Evolutionary conservation across 2,888 invertebrate species (phyloP).

Genomic region (Monochamus alternatus): DNA sequence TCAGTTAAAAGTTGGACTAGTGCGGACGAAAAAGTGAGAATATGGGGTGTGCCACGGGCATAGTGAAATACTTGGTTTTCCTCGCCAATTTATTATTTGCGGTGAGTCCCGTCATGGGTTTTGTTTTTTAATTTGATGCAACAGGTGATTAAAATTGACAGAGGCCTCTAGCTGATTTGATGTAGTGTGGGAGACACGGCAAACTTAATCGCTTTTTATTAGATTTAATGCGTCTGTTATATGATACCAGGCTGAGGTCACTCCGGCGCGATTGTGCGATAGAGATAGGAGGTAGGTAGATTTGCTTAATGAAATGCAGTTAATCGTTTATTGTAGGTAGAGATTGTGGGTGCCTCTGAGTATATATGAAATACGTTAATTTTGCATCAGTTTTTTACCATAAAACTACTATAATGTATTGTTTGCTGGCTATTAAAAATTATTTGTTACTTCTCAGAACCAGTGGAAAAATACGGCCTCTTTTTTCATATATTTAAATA

Average conservation of each 20-base stretch:
- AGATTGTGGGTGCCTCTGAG: too few species aligned
- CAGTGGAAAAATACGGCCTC: too few species aligned
- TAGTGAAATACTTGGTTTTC: constrained; percentile 69
- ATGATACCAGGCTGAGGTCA: neutral
- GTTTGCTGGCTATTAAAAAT: too few species aligned
- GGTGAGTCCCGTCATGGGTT: constrained; percentile 74
- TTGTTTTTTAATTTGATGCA: constrained; percentile 39
- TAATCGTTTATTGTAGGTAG: too few species aligned
- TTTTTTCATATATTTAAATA: too few species aligned
- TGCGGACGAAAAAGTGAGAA: constrained; percentile 37
- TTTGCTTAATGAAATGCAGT: too few species aligned
- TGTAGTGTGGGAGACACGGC: neutral
- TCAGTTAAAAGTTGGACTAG: constrained; percentile 31
- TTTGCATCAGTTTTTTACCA: too few species aligned
- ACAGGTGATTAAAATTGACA: constrained; percentile 45
- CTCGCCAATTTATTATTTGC: constrained; percentile 76
- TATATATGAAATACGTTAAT: too few species aligned
- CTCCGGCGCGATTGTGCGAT: too few species aligned
- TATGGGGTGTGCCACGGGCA: constrained; percentile 69
- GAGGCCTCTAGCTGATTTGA: neutral
- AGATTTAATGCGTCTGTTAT: constrained; percentile 4
- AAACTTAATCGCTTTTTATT: constrained; percentile 1
- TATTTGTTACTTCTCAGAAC: too few species aligned
- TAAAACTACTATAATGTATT: too few species aligned
- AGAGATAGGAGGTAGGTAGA: too few species aligned